Evolutionary conservation across 2,888 invertebrate species (phyloP).

Genomic region (Choreutis nemorana): DNA sequence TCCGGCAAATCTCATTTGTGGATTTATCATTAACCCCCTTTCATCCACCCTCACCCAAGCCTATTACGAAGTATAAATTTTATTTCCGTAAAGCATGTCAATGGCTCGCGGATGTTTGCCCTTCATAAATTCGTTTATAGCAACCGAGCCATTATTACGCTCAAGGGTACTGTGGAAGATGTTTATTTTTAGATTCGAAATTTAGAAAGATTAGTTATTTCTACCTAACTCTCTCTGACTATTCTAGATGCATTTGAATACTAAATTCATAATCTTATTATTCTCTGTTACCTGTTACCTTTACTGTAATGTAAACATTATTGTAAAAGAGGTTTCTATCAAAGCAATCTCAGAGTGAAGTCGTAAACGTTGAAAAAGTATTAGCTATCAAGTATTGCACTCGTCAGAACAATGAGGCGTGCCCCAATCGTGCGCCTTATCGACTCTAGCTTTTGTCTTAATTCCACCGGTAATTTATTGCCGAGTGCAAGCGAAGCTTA

Average conservation of each 20-base stretch:
- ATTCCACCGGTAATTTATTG: slow-evolving; percentile 55
- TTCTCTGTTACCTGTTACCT: too few relatives aligned
- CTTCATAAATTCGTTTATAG: slow-evolving; percentile 32
- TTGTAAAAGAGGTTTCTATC: too few relatives aligned
- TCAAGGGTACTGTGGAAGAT: too few relatives aligned
- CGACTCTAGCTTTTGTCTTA: slow-evolving; percentile 56
- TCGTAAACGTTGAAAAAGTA: slow-evolving; percentile 49
- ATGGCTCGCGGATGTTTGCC: slow-evolving; percentile 48
- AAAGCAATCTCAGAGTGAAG: slow-evolving; percentile 34
- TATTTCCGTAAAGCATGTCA: slow-evolving; percentile 52
- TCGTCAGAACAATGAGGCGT: slow-evolving; percentile 47
- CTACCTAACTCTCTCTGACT: too few relatives aligned
- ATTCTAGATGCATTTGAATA: too few relatives aligned
- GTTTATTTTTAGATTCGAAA: too few relatives aligned
- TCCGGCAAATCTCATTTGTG: slow-evolving; percentile 66
- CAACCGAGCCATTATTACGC: too few relatives aligned
- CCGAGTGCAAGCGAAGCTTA: slow-evolving; percentile 30
- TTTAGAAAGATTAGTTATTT: too few relatives aligned
- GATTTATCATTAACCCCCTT: slow-evolving; percentile 66
- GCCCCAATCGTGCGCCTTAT: slow-evolving; percentile 47
- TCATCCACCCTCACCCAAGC: slow-evolving; percentile 58
- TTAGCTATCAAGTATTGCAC: slow-evolving; percentile 42
- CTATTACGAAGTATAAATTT: slow-evolving; percentile 60
- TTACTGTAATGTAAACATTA: too few relatives aligned
- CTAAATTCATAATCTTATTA: too few relatives aligned